These are phyloP conservation scores for Smittia sp. DNA, from an alignment of 2,888 invertebrate species.

Conservation along the genomic window DNA sequence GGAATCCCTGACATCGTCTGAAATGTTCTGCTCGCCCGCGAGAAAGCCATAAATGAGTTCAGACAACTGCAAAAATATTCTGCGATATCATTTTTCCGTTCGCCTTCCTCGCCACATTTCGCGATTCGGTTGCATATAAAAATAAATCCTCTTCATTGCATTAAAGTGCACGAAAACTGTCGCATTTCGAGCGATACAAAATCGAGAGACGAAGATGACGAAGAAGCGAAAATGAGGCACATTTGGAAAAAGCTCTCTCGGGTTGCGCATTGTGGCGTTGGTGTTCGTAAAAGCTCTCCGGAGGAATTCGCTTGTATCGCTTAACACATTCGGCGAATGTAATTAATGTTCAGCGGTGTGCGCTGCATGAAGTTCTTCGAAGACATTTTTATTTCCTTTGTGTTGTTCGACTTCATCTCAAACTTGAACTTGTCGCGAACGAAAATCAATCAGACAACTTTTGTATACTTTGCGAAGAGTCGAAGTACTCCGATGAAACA, in stretches of 20 bases:
- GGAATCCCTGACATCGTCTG: not conserved
- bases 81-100: not conserved
- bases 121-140: not conserved
- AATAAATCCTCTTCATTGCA: constrained; percentile 8
- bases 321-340: constrained; percentile 7
- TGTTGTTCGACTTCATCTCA: not conserved
- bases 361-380: constrained; percentile 2
- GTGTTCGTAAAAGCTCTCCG: constrained; percentile 29
- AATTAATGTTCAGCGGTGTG: not conserved
- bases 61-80: constrained; percentile 27
- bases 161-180: not conserved
- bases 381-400: constrained; percentile 25
- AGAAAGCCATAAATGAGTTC: constrained; percentile 20
- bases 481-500: too few relatives aligned
- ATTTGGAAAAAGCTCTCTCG: constrained; percentile 20
- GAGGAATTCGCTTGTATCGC: constrained; percentile 17
- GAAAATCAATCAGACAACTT: constrained; percentile 5
- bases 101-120: not conserved
- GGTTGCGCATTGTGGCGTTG: not conserved
- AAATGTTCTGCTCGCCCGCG: not conserved
- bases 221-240: not conserved
- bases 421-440: constrained; percentile 15
- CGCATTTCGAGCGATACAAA: not conserved
- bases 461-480: not conserved
- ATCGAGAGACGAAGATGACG: not conserved